Evolutionary conservation across 2,113 vertebrate genomes (phyloP), one percentile per base, ranked within the genome.

Genomic region (Ceuthmochares aereus): DNA sequence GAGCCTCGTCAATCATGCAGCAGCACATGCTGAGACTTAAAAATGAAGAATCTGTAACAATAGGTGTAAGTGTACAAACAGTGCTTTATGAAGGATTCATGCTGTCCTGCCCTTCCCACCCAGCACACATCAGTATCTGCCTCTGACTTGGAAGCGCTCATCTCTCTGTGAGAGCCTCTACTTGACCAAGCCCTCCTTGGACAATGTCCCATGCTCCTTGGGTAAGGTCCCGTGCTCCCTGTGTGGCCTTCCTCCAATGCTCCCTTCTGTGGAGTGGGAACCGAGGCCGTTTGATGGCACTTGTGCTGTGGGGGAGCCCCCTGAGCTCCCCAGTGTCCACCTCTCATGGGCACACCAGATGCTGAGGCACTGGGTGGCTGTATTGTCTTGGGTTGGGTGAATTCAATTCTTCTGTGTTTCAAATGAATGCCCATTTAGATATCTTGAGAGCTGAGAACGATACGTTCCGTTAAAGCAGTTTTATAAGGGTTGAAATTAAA

Each of bases 1-100:
- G 84, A 64, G 70, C 73, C 66, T 94, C 93, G 77, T 94, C 91
- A 82, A 11, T 94, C 93, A 89, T 37, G 49, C 72, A 76, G 54
- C 58, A 91, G 63, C 43, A 84, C 55, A 70, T 47, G 45, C 54
- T 3, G 8, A 36, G 87, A 43, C 30, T 55, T 84, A 90, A 77
- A 49, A 93, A 86, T 34, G 69, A 91, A 91, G 42, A 78, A 69
- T 34, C 26, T 76, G 29, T 34, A 70, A 23, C 34, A 62, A 62
- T 72, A 69, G 17, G 14, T 69, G 25, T 73, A 45, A 37, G 30
- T 45, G 56, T 42, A 20, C 25, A 18, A 67, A 49, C 32, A 42
- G 34, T 20, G 34, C 14, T 32, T 62, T 32, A 7, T 14, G 49
- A 27, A 42, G 36, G 63, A 23, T 27, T 54, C 8, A 0, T 7